These are phyloP conservation scores for Zapus hudsonius DNA, from an alignment of 2,113 vertebrate species.

Conservation along the genomic window DNA sequence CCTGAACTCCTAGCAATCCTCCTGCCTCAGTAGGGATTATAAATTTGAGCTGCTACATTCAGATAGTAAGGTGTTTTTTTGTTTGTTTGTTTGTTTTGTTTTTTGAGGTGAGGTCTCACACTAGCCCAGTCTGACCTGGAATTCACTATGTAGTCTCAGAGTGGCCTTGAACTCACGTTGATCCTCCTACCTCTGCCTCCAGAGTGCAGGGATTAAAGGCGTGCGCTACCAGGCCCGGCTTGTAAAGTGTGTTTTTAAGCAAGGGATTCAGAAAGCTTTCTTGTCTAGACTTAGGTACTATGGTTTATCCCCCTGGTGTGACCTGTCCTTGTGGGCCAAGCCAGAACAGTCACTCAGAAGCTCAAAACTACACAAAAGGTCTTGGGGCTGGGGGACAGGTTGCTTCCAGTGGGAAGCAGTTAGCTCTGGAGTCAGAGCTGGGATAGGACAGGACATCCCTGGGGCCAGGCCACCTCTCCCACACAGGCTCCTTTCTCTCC, in stretches of 20 bases:
- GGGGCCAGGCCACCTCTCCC: not conserved
- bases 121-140: no score
- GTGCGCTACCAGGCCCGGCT: no score
- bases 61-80: no score
- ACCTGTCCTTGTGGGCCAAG: not conserved
- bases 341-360: not conserved
- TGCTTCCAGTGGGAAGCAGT: not conserved
- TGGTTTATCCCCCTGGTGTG: not conserved
- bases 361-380: not conserved
- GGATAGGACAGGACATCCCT: not conserved
- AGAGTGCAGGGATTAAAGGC: no score
- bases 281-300: not conserved
- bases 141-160: not conserved
- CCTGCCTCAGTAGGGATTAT: no score
- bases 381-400: not conserved
- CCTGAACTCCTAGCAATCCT: no score
- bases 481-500: not conserved
- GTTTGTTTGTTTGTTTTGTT: not conserved
- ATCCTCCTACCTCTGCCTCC: no score
- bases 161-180: not conserved
- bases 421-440: not conserved
- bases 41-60: no score
- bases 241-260: not conserved
- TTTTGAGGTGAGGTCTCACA: not conserved
- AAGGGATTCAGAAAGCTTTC: not conserved